A percentile compares a stretch with the other conserved stretches of the same genome.
phyloP scores from a whole-genome alignment of 2,797 vertebrate species.

The Notamacropus eugenii region DNA sequence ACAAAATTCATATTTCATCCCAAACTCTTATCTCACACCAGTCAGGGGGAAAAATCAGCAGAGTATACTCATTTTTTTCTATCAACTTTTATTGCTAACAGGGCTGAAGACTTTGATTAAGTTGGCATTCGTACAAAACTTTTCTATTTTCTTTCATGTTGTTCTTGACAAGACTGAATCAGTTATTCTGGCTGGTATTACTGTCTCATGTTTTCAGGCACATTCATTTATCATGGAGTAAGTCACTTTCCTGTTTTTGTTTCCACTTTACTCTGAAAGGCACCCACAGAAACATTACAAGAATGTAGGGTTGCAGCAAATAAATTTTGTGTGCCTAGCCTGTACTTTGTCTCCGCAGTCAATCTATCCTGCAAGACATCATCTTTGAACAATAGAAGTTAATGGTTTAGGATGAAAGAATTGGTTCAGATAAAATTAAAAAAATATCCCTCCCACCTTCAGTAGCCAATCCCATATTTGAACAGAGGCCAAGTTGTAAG shows the following conservation, averaged over 20 bases:
- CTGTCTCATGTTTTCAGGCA: slow-evolving; percentile 81
- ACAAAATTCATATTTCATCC: slow-evolving; percentile 52
- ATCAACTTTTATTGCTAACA: slow-evolving; percentile 70
- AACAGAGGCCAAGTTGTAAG: slow-evolving; percentile 39
- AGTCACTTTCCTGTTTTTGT: slow-evolving; percentile 83
- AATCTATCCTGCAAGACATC: slow-evolving; percentile 69
- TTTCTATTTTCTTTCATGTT: slow-evolving; percentile 80
- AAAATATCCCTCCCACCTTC: neutral
- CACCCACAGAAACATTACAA: slow-evolving; percentile 80
- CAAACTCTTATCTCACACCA: slow-evolving; percentile 62
- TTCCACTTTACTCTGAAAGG: slow-evolving; percentile 83
- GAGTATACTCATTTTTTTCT: slow-evolving; percentile 58
- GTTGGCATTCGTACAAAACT: slow-evolving; percentile 74
- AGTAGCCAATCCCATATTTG: slow-evolving; percentile 39
- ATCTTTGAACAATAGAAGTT: slow-evolving; percentile 73
- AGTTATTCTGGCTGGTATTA: slow-evolving; percentile 79
- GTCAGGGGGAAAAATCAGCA: slow-evolving; percentile 69
- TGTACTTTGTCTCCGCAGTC: slow-evolving; percentile 72
- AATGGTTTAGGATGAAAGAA: slow-evolving; percentile 60
- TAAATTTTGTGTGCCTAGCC: slow-evolving; percentile 77
- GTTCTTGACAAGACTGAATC: slow-evolving; percentile 72
- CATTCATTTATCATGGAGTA: slow-evolving; percentile 82
- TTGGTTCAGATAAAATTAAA: slow-evolving; percentile 41
- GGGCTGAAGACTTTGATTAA: slow-evolving; percentile 77
- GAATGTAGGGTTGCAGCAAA: slow-evolving; percentile 80